Percentiles rank a stretch among this genome's conserved stretches.
phyloP scores from a whole-genome alignment of 2,888 invertebrate species.

The Cataglyphis rosenhaueri region DNA sequence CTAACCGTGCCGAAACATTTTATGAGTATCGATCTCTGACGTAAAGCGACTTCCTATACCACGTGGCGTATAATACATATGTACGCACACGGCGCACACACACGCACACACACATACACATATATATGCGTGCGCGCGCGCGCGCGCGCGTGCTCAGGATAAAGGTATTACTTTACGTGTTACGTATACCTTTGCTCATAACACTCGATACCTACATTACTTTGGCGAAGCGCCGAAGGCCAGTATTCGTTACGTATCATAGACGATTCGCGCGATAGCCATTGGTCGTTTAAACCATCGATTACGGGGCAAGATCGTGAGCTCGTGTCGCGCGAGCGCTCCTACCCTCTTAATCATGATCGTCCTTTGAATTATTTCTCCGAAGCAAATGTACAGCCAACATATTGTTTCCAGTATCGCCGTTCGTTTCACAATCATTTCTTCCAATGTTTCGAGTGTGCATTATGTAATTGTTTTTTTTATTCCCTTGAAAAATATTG shows the following conservation, averaged over 20 bases:
- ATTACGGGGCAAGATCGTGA: conserved; percentile 49
- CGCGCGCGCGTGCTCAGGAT: conserved; percentile 41
- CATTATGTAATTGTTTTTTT: background rate
- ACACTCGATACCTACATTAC: conserved; percentile 63
- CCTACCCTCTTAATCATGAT: conserved; percentile 51
- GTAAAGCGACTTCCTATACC: conserved; percentile 66
- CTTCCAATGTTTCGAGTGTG: background rate
- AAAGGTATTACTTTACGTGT: conserved; percentile 65
- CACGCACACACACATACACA: no score
- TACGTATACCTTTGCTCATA: conserved; percentile 58
- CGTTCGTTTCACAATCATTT: conserved; percentile 8
- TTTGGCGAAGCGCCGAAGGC: conserved; percentile 56
- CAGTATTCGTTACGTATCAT: conserved; percentile 59
- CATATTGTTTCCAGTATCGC: conserved; percentile 38
- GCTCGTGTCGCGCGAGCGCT: conserved; percentile 32
- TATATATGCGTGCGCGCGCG: background rate
- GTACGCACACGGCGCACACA: conserved; percentile 20
- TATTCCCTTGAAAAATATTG: background rate
- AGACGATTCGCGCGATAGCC: conserved; percentile 58
- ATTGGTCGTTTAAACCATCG: conserved; percentile 51
- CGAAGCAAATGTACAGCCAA: conserved; percentile 25
- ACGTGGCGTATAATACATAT: conserved; percentile 56
- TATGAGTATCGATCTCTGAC: conserved; percentile 77
- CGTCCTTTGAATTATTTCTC: conserved; percentile 51
- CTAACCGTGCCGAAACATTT: conserved; percentile 77